These are phyloP conservation scores for Dryas iulia DNA, from an alignment of 1,140 invertebrate species.

Conservation along the genomic window DNA sequence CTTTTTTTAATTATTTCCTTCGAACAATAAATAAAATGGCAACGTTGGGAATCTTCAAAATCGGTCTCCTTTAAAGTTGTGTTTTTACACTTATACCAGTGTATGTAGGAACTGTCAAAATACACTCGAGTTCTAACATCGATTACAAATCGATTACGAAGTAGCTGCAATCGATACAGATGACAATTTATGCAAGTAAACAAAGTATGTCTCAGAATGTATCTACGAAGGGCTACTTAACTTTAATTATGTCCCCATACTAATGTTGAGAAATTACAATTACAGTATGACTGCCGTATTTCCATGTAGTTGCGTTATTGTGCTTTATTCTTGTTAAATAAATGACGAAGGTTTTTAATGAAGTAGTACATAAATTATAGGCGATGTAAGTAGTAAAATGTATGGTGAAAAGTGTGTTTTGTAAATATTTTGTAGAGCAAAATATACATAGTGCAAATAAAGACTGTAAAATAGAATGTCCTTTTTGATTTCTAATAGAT, in stretches of 20 bases:
- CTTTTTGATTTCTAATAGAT: too few species aligned
- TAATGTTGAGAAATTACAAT: neutral
- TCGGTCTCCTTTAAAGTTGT: too few species aligned
- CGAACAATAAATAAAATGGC: too few species aligned
- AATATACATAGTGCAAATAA: neutral
- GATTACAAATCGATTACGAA: constrained; percentile 23
- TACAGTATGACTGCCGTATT: neutral
- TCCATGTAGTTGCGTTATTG: neutral
- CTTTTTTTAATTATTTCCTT: too few species aligned
- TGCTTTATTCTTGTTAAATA: neutral
- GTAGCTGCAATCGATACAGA: constrained; percentile 20
- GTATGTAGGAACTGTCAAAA: too few species aligned
- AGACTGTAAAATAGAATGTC: too few species aligned
- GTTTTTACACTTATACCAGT: too few species aligned
- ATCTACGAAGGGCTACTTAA: neutral
- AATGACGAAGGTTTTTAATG: neutral
- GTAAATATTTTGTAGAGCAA: neutral
- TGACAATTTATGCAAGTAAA: constrained; percentile 33
- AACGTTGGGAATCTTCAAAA: too few species aligned
- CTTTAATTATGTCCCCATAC: neutral
- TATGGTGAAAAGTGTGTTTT: too few species aligned
- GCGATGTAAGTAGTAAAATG: neutral
- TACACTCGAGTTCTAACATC: constrained; percentile 22
- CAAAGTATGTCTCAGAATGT: constrained; percentile 7
- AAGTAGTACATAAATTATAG: neutral